Evolutionary conservation across 2,888 invertebrate genomes (phyloP).

Genomic region (Crossocerus cetratus): DNA sequence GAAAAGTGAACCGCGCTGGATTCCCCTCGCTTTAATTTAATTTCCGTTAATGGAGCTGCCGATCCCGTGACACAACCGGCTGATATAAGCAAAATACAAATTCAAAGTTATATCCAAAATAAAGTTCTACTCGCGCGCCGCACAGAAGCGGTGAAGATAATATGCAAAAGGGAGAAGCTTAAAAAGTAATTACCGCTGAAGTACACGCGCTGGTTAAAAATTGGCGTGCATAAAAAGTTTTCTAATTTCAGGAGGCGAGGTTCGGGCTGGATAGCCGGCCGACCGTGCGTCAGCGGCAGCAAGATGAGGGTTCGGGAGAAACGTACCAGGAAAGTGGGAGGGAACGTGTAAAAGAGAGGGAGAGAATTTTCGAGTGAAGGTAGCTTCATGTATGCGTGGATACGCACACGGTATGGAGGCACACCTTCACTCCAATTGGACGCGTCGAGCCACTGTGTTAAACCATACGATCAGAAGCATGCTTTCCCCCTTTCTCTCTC

Average conservation of each 20-base stretch:
- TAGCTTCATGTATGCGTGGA: conserved; percentile 42
- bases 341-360: conserved; percentile 9
- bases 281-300: conserved; percentile 19
- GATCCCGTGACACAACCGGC: conserved; percentile 16
- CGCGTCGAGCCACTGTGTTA: not conserved
- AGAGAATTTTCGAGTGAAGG: conserved; percentile 21
- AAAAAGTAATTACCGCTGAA: conserved; percentile 76
- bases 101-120: conserved; percentile 56
- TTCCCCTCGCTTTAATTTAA: not conserved
- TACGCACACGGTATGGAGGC: conserved; percentile 40
- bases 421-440: conserved; percentile 28
- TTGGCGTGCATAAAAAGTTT: conserved; percentile 76
- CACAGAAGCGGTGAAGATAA: conserved; percentile 63
- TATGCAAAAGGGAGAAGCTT: conserved; percentile 73
- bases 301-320: conserved; percentile 28
- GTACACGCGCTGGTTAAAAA: conserved; percentile 74
- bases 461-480: conserved; percentile 10
- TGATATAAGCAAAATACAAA: conserved; percentile 58
- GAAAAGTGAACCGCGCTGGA: conserved; percentile 16
- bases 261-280: conserved; percentile 6
- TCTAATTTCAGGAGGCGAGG: conserved; percentile 74
- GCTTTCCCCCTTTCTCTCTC: not conserved
- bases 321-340: conserved; percentile 10
- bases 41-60: conserved; percentile 15
- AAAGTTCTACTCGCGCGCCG: conserved; percentile 1